phyloP scores from a whole-genome alignment of 2,113 vertebrate species.

The Apus apus region DNA sequence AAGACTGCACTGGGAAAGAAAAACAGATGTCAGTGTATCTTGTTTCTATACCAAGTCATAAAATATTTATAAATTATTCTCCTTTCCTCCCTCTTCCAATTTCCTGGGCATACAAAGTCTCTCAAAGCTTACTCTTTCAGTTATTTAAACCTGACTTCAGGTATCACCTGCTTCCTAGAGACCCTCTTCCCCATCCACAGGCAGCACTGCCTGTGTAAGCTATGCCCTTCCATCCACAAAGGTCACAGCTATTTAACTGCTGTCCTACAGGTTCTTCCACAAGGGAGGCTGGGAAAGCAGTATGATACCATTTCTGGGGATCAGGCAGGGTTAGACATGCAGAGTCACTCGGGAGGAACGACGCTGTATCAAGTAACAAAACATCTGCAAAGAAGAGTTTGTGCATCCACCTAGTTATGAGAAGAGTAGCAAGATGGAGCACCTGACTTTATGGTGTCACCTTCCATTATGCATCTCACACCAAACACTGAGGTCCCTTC shows the following conservation, averaged over 20 bases:
- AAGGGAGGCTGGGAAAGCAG: background rate
- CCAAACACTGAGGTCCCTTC: background rate
- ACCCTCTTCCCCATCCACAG: background rate
- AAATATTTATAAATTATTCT: constrained; percentile 21
- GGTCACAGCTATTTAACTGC: background rate
- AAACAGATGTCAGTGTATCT: constrained; percentile 46
- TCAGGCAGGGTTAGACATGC: background rate
- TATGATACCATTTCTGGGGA: background rate
- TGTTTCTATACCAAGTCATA: constrained; percentile 14
- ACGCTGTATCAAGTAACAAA: background rate
- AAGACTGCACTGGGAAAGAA: constrained; percentile 19
- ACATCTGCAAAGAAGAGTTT: background rate
- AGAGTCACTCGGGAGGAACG: rapidly evolving
- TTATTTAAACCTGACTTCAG: background rate
- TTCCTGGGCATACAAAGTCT: background rate
- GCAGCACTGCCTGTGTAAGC: background rate
- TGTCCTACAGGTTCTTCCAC: background rate
- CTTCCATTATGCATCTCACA: background rate
- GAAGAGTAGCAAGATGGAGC: background rate
- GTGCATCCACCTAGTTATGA: background rate
- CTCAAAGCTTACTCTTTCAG: background rate
- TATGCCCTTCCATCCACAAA: background rate
- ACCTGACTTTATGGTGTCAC: background rate
- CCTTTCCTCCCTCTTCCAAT: background rate
- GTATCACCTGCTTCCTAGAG: background rate